These are phyloP conservation scores for Centropus bengalensis DNA, from an alignment of 2,113 vertebrate genomes.

Conservation along the genomic window DNA sequence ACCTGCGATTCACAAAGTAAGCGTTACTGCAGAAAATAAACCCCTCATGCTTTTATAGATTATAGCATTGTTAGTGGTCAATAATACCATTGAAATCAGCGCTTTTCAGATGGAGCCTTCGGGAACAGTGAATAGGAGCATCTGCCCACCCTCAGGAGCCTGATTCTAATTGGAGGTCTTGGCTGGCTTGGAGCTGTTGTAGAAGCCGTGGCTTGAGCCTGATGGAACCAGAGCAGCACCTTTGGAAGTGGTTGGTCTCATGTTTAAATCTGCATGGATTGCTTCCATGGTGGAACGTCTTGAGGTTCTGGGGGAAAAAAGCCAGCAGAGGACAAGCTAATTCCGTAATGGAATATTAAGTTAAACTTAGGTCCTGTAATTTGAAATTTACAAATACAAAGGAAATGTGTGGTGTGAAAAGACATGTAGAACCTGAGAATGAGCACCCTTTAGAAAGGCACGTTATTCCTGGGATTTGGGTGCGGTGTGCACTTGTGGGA, in stretches of 20 bases:
- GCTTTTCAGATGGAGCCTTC: not conserved
- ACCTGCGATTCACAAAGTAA: not conserved
- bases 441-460: not conserved
- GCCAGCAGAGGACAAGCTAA: not conserved
- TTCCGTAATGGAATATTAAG: not conserved
- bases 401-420: not conserved
- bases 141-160: not conserved
- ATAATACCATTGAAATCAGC: not conserved
- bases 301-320: not conserved
- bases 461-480: not conserved
- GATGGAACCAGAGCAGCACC: not conserved
- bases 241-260: not conserved
- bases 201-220: fast-evolving
- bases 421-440: not conserved
- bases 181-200: not conserved
- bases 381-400: not conserved
- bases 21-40: not conserved
- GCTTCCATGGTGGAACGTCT: not conserved
- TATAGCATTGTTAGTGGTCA: not conserved
- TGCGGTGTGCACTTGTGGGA: not conserved
- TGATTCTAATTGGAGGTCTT: not conserved
- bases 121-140: not conserved
- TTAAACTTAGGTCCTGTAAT: not conserved
- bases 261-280: not conserved
- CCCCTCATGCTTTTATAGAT: not conserved